These are phyloP conservation scores for Octodonta nipae DNA, from an alignment of 2,888 invertebrate species.

Conservation along the genomic window DNA sequence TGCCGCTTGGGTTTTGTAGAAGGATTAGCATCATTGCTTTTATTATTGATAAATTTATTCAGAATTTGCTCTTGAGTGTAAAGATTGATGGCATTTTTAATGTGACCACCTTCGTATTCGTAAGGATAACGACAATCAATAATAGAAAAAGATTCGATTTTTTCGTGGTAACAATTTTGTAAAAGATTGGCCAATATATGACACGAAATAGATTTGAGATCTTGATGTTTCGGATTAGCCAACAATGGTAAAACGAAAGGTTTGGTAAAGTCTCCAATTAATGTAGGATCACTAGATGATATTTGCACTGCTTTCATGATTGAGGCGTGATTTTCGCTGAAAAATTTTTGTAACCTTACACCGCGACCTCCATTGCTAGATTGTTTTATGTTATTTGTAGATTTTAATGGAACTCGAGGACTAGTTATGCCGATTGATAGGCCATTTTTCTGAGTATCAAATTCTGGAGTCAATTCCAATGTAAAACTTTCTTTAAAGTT, in stretches of 20 bases:
- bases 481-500: too few species aligned
- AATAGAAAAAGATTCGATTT: conserved; percentile 55
- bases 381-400: too few species aligned
- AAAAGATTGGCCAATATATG: conserved; percentile 61
- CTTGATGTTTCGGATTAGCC: conserved; percentile 58
- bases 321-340: conserved; percentile 67
- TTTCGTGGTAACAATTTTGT: conserved; percentile 50
- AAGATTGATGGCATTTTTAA: conserved; percentile 67
- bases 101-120: conserved; percentile 86
- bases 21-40: too few species aligned
- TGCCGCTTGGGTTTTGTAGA: conserved; percentile 48
- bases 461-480: too few species aligned
- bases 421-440: too few species aligned
- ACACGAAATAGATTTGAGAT: conserved; percentile 64
- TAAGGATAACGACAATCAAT: conserved; percentile 94
- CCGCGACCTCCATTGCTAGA: too few species aligned
- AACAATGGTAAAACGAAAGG: conserved; percentile 63
- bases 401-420: too few species aligned
- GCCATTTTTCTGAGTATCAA: too few species aligned
- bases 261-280: conserved; percentile 74
- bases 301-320: conserved; percentile 60
- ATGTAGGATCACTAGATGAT: conserved; percentile 55
- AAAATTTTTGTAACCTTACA: conserved; percentile 20
- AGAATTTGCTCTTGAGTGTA: conserved; percentile 66
- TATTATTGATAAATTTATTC: conserved; percentile 38